A percentile compares a stretch with the other conserved stretches of the same genome.
phyloP scores from a whole-genome alignment of 1,140 invertebrate genomes.

The Calycopis cecrops region DNA sequence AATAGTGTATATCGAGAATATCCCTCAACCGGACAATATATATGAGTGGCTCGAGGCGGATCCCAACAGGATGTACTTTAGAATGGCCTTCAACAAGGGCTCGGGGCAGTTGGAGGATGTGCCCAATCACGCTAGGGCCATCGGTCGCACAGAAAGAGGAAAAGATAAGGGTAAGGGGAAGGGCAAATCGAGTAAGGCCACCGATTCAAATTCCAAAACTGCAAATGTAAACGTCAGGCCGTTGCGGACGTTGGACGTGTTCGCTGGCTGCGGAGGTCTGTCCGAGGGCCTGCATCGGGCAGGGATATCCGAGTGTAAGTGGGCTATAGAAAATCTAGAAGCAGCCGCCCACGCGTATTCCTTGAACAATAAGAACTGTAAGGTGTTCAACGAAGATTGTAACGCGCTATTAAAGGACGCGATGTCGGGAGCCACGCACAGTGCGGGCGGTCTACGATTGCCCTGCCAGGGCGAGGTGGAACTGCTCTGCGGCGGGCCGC shows the following conservation, averaged over 20 bases:
- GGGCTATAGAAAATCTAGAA: slow-evolving; percentile 90
- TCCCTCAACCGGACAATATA: slow-evolving; percentile 56
- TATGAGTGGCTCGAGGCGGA: slow-evolving; percentile 80
- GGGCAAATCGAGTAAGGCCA: slow-evolving; percentile 77
- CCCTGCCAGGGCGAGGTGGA: slow-evolving; percentile 90
- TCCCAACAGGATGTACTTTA: slow-evolving; percentile 86
- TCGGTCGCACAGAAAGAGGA: slow-evolving; percentile 78
- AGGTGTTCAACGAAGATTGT: slow-evolving; percentile 89
- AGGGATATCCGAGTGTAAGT: slow-evolving; percentile 81
- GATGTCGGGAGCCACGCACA: slow-evolving; percentile 74
- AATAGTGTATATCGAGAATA: slow-evolving; percentile 57
- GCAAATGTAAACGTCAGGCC: slow-evolving; percentile 62
- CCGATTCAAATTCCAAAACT: slow-evolving; percentile 37
- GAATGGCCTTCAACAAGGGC: slow-evolving; percentile 79
- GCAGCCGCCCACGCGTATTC: slow-evolving; percentile 87
- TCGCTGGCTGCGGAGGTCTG: slow-evolving; percentile 91
- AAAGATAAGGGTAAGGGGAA: slow-evolving; percentile 83
- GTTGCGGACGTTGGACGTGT: slow-evolving; percentile 87
- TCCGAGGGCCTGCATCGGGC: slow-evolving; percentile 84
- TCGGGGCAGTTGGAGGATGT: slow-evolving; percentile 79
- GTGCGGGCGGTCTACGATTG: slow-evolving; percentile 76
- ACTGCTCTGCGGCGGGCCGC: slow-evolving; percentile 91
- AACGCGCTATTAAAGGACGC: slow-evolving; percentile 82
- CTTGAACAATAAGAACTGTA: slow-evolving; percentile 84
- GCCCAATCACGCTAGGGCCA: slow-evolving; percentile 74